These are phyloP conservation scores for Mythimna lalbum DNA, from an alignment of 2,888 invertebrate species.

Conservation along the genomic window DNA sequence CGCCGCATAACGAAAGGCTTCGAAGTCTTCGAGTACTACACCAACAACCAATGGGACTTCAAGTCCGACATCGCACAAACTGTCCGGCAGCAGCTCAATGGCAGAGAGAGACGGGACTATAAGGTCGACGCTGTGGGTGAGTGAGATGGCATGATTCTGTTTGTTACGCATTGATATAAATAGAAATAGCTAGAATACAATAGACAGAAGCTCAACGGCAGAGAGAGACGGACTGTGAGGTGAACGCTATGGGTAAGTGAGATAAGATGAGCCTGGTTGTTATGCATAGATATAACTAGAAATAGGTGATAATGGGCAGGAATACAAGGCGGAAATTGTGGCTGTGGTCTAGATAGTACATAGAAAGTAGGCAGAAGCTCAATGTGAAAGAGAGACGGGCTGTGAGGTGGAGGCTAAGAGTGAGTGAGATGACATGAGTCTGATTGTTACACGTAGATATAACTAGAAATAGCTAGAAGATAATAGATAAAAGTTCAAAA, in stretches of 20 bases:
- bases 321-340: too few relatives aligned
- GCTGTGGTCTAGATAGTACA: too few relatives aligned
- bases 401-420: slow-evolving; percentile 94
- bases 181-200: too few relatives aligned
- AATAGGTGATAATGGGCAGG: too few relatives aligned
- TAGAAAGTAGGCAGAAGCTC: slow-evolving; percentile 83
- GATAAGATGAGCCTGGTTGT: not conserved
- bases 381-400: slow-evolving; percentile 92
- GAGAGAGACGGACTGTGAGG: not conserved
- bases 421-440: slow-evolving; percentile 54
- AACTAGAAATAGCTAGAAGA: too few relatives aligned
- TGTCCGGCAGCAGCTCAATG: slow-evolving; percentile 91
- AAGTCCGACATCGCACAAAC: slow-evolving; percentile 92
- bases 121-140: slow-evolving; percentile 92
- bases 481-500: too few relatives aligned
- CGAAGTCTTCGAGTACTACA: slow-evolving; percentile 97
- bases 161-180: too few relatives aligned
- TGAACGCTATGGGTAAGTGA: not conserved
- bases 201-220: not conserved
- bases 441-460: not conserved
- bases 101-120: slow-evolving; percentile 92
- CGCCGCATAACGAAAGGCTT: slow-evolving; percentile 96
- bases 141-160: slow-evolving; percentile 33
- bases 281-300: too few relatives aligned
- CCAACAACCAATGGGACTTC: slow-evolving; percentile 97